Evolutionary conservation across 2,888 invertebrate species (phyloP), one percentile per base, ranked within the genome.

Genomic region (Linnaemya tessellans): DNA sequence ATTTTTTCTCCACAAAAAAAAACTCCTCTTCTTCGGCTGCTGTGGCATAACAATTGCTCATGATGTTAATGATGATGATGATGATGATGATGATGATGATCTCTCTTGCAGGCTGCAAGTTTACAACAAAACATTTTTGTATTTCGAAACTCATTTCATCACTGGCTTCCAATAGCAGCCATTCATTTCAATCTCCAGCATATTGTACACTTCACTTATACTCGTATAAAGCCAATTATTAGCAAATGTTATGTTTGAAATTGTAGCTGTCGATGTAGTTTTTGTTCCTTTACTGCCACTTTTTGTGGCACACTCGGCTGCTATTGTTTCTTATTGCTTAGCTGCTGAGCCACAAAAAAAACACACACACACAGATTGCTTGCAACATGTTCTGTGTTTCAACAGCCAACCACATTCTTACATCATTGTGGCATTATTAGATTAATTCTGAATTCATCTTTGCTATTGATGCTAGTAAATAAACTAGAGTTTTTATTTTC

Each of bases 351-450:
- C 1, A 18, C 1, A 51, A 22, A 54, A 35, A 1, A 54, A 20
- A 51, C 18, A 38, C 8, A 38, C 8, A 9, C 8, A 8, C 10
- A 10, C n/a, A 43, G 54, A 78, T 78, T 78, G 35, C 20, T 62
- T 38, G 22, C 56, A 80, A 68, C 67, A 67, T 77, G 38, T 68
- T 54, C 43, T 58, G 30, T 64, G 56, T 74, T 74, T 54, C 9
- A 41, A 43, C 56, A 62, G 30, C 25, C 43, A 62, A 71, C 70
- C 58, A 78, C 79, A 82, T 82, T 85, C 82, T 85, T 85, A 85
- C 82, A 85, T 82, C 82, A 85, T 75, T 82, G n/a, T n/a, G 82
- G 60, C 41, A 71, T 82, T 85, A 85, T 82, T 85, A 80, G 71
- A 82, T 80, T 82, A 80, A 62, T 82, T 82, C 58, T 46, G 30